A percentile compares a stretch with the other conserved stretches of the same genome.
phyloP scores from a whole-genome alignment of 2,113 vertebrate species.

The Chlorocebus sabaeus region DNA sequence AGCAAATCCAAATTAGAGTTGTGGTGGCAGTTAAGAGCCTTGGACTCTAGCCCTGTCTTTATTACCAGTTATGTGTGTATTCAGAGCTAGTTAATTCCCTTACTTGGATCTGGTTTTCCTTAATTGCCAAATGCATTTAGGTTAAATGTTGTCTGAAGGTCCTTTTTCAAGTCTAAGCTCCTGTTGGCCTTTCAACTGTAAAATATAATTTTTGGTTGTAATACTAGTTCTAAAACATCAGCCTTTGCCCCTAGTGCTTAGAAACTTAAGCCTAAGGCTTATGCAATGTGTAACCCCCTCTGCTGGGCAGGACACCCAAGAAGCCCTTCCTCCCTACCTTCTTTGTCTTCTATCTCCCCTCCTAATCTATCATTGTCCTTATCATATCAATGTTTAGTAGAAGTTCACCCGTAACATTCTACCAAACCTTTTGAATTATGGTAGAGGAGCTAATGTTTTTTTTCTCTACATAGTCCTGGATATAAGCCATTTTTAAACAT shows the following conservation, averaged over 20 bases:
- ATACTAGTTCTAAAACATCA: not conserved
- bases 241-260: not conserved
- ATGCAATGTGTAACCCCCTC: not conserved
- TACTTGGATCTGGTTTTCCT: not conserved
- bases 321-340: not conserved
- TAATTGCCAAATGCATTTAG: not conserved
- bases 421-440: not conserved
- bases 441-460: slow-evolving; percentile 6
- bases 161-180: slow-evolving; percentile 3
- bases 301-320: not conserved
- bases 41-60: not conserved
- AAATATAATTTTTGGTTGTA: not conserved
- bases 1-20: not conserved
- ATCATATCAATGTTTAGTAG: not conserved
- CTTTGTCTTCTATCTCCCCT: not conserved
- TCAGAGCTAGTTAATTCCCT: not conserved
- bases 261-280: not conserved
- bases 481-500: slow-evolving; percentile 97
- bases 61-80: not conserved
- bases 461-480: slow-evolving; percentile 87
- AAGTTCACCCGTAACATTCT: not conserved
- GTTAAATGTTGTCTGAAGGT: not conserved
- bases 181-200: not conserved
- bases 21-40: not conserved
- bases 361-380: not conserved